A percentile compares a stretch with the other conserved stretches of the same genome.
Evolutionary conservation across 2,888 invertebrate species (phyloP).

Genomic region (Isotomurus palustris): DNA sequence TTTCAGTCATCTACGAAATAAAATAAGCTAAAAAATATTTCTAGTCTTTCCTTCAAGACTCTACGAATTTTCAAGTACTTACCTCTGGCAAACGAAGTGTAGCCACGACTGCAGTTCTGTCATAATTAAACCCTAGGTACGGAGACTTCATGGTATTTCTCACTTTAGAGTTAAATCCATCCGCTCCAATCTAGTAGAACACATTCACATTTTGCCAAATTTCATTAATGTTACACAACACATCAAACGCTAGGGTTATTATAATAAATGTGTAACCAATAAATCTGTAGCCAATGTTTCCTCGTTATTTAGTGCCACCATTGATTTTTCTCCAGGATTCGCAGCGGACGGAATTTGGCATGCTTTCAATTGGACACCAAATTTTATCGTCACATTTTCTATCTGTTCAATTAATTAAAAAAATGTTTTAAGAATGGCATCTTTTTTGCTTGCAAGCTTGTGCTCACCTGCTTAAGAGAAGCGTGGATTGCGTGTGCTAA

Average conservation of each 20-base stretch:
- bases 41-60: neutral
- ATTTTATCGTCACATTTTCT: constrained; percentile 33
- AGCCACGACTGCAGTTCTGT: constrained; percentile 88
- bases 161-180: constrained; percentile 86
- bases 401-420: constrained; percentile 9
- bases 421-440: neutral
- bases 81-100: constrained; percentile 78
- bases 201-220: neutral
- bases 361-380: constrained; percentile 33
- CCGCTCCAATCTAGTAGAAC: constrained; percentile 78
- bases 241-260: no score
- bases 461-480: constrained; percentile 52
- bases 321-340: constrained; percentile 19
- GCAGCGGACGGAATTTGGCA: constrained; percentile 29
- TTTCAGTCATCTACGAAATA: constrained; percentile 61
- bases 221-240: neutral
- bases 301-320: constrained; percentile 29
- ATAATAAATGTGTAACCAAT: no score
- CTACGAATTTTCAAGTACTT: constrained; percentile 41
- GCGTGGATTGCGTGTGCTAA: constrained; percentile 69
- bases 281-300: constrained; percentile 33
- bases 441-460: neutral
- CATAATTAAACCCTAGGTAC: constrained; percentile 76
- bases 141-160: constrained; percentile 75
- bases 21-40: constrained; percentile 5